These are phyloP conservation scores for Pterocles gutturalis DNA, from an alignment of 2,113 vertebrate species.

Conservation along the genomic window DNA sequence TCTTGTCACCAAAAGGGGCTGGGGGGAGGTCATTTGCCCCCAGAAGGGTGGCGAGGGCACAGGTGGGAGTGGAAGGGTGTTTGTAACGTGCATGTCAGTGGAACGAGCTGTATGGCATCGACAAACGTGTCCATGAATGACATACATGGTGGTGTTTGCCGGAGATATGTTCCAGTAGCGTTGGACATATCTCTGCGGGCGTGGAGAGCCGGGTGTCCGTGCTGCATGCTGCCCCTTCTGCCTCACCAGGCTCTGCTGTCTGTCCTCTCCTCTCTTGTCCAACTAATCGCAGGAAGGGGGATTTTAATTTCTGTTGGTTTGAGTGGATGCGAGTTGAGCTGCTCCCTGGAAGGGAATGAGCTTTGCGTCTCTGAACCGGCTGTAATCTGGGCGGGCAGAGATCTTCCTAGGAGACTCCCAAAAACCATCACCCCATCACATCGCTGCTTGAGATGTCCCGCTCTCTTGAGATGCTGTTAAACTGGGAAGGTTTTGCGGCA, in stretches of 20 bases:
- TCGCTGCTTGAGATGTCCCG: neutral
- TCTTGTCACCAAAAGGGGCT: neutral
- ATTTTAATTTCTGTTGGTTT: neutral
- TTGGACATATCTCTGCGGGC: neutral
- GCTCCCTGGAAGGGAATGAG: neutral
- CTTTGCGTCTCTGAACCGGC: neutral
- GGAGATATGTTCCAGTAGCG: neutral
- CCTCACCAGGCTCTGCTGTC: neutral
- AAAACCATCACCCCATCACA: neutral
- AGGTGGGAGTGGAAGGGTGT: neutral
- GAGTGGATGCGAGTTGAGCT: neutral
- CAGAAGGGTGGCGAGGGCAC: neutral
- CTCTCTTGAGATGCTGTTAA: neutral
- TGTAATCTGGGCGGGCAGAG: neutral
- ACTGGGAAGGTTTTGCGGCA: neutral
- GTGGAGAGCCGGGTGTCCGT: neutral
- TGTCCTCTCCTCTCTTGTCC: neutral
- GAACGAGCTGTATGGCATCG: neutral
- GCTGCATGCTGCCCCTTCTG: conserved; percentile 44
- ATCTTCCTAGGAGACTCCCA: neutral
- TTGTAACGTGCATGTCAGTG: neutral
- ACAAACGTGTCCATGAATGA: neutral
- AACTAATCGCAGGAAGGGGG: neutral
- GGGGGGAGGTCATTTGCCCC: neutral
- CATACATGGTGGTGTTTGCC: neutral